phyloP scores from a whole-genome alignment of 1,140 invertebrate genomes.

The Lerema accius region DNA sequence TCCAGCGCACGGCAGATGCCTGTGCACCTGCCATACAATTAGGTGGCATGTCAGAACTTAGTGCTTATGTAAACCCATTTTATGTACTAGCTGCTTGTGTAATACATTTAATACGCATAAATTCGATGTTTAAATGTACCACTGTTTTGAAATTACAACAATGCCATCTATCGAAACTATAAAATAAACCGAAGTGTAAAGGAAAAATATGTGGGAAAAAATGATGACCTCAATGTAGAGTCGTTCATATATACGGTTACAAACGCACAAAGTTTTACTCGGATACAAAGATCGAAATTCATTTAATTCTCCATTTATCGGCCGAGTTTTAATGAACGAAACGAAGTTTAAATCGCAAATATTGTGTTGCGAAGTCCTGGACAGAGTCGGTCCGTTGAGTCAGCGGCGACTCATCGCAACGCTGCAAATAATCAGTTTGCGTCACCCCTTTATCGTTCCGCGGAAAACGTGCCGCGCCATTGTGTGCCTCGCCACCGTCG shows the following conservation, averaged over 20 bases:
- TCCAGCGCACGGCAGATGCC: constrained; percentile 73
- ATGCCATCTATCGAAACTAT: not conserved
- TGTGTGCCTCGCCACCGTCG: constrained; percentile 45
- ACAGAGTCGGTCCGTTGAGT: constrained; percentile 54
- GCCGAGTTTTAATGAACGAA: constrained; percentile 27
- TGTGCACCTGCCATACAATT: constrained; percentile 73
- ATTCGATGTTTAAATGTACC: not conserved
- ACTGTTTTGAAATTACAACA: not conserved
- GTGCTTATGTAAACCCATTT: constrained; percentile 23
- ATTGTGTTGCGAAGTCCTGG: constrained; percentile 38
- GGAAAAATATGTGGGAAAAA: too few relatives aligned
- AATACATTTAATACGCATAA: not conserved
- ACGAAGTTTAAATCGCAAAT: constrained; percentile 34
- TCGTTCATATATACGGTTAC: not conserved
- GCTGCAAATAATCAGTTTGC: constrained; percentile 79
- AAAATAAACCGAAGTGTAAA: too few relatives aligned
- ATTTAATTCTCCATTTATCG: not conserved
- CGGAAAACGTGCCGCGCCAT: constrained; percentile 64
- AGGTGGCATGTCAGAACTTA: constrained; percentile 58
- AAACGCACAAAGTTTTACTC: not conserved
- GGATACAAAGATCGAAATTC: not conserved
- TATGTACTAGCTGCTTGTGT: constrained; percentile 21
- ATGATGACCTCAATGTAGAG: not conserved
- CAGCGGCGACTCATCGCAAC: constrained; percentile 75
- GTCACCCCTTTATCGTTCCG: constrained; percentile 74